phyloP scores from a whole-genome alignment of 2,113 vertebrate genomes.

The Dendropsophus ebraccatus region DNA sequence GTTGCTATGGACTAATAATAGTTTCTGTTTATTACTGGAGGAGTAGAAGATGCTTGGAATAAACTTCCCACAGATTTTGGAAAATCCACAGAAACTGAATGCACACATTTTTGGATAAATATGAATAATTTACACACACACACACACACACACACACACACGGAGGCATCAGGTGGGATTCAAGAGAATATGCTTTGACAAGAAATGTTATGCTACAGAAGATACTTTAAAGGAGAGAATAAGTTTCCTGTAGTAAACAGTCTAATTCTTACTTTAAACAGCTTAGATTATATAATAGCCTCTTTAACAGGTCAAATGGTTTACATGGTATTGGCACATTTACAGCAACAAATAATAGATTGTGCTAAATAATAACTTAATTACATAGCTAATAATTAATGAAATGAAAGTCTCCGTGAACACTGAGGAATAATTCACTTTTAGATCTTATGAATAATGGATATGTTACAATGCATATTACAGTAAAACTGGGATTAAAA shows the following conservation, averaged over 20 bases:
- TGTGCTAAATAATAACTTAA: conserved; percentile 41
- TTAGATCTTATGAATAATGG: conserved; percentile 50
- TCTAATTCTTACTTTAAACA: not conserved
- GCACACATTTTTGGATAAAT: no score
- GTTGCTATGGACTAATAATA: no score
- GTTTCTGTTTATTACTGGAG: no score
- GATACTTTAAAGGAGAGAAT: not conserved
- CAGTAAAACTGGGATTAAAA: conserved; percentile 34
- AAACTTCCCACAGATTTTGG: not conserved
- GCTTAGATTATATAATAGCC: not conserved
- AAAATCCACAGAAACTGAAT: no score
- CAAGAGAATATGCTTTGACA: not conserved
- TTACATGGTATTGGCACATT: conserved; percentile 31
- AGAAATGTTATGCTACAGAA: no score
- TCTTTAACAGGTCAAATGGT: not conserved
- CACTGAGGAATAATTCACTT: conserved; percentile 46
- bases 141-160: no score
- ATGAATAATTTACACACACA: no score
- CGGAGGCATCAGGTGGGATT: not conserved
- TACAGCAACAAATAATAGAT: conserved; percentile 51
- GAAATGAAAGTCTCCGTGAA: conserved; percentile 23
- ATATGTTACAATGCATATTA: conserved; percentile 38
- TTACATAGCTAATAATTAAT: conserved; percentile 54
- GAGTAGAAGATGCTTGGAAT: no score
- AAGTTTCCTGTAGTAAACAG: not conserved